phyloP scores from a whole-genome alignment of 2,888 invertebrate genomes.

The Drosophila sordidula region DNA sequence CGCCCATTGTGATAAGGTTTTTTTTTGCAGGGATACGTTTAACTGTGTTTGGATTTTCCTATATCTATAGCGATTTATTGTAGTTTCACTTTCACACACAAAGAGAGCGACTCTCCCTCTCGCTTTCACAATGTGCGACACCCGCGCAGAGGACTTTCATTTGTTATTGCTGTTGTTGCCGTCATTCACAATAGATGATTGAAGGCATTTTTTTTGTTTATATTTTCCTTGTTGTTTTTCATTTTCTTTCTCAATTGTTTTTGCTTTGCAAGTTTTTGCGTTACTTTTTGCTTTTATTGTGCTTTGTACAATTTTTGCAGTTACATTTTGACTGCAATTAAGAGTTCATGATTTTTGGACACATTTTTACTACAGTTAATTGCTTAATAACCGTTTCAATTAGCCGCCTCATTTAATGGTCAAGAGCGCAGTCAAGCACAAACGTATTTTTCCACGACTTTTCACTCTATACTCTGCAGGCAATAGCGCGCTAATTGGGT shows the following conservation, averaged over 20 bases:
- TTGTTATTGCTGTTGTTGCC: constrained; percentile 42
- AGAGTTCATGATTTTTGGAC: constrained; percentile 23
- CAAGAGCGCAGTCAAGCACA: constrained; percentile 30
- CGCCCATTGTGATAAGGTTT: constrained; percentile 87
- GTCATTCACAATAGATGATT: constrained; percentile 60
- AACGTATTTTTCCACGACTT: constrained; percentile 24
- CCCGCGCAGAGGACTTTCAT: constrained; percentile 62
- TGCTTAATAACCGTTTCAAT: constrained; percentile 56
- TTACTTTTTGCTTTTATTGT: constrained; percentile 4
- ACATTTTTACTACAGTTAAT: constrained; percentile 60
- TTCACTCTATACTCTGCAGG: constrained; percentile 2
- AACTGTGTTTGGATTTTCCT: background rate
- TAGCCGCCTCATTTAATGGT: constrained; percentile 61
- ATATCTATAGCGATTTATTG: constrained; percentile 4
- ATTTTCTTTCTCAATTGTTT: constrained; percentile 16
- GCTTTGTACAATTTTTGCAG: background rate
- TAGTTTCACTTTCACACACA: constrained; percentile 59
- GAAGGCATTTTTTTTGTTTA: constrained; percentile 54
- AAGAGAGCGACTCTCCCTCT: constrained; percentile 14
- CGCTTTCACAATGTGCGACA: constrained; percentile 33
- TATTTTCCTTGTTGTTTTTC: constrained; percentile 23
- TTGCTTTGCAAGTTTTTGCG: constrained; percentile 20
- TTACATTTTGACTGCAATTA: constrained; percentile 36
- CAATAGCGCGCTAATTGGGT: background rate
- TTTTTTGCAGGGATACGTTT: background rate